Base-by-base conservation (phyloP, 2,797 vertebrate species). In the Gymnodraco acuticeps region DNA sequence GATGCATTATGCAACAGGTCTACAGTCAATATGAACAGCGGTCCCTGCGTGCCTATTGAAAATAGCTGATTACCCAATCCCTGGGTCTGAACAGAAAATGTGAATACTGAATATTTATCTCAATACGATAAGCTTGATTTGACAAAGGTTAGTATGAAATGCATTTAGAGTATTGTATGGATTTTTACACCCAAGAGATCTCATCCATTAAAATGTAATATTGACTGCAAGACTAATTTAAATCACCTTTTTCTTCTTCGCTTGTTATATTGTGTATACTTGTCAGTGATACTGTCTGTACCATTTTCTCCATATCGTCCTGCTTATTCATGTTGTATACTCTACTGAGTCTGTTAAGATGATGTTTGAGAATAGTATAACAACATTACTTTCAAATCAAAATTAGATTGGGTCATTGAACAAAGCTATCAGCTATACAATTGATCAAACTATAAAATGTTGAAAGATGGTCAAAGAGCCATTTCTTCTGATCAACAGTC, bases 1-100 rank as follows among this genome's bases (percentile, higher is more conserved):
- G 64, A 89, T 88, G 63, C 60, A 87, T 88, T 76, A 87, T 87
- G 87, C 87, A 92, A 83, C 75, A 82, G 65, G 81, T 86, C 87
- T 53, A 59, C 65, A 81, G 77, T 84, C 83, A 78, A 68, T 80
- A 90, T 78, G 56, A 87, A 76, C 77, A 76, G n/a, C 20, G 19
- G 51, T 61, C 71, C 46, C 61, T 45, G 46, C 50, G 64, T 65
- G 70, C 62, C 41, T 13, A 19, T 78, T 73, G 73, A 74, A 90
- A 84, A 82, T 66, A 56, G 78, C 20, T 71, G 53, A 84, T 83
- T 65, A 81, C n/a, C 54, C 38, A 60, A 19, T 62, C 51, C 23
- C 14, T 62, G 48, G 27, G 17, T 65, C 74, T 73, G 47, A 46
- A 51, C 11, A 64, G 17, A 53, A 77, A 68, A 78, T 66, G 9